A percentile compares a stretch with the other conserved stretches of the same genome.
phyloP scores from a whole-genome alignment of 1,140 invertebrate genomes.

The Aphis gossypii region DNA sequence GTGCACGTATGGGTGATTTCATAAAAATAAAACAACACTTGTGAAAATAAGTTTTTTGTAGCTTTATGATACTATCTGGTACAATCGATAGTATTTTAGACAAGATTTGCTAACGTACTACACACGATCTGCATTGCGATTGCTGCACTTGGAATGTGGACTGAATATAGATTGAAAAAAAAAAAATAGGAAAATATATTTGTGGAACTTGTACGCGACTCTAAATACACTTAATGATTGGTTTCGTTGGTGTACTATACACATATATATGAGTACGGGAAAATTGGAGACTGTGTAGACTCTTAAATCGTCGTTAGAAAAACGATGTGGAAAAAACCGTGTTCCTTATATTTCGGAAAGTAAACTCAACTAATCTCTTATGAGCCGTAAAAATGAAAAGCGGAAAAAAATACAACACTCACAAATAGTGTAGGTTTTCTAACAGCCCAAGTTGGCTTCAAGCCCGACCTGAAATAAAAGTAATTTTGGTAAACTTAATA shows the following conservation, averaged over 20 bases:
- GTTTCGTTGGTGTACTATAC: not conserved
- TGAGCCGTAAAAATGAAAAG: not conserved
- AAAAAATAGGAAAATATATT: not conserved
- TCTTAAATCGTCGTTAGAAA: not conserved
- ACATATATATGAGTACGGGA: not conserved
- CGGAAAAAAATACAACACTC: not conserved
- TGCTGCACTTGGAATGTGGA: not conserved
- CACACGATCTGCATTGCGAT: not conserved
- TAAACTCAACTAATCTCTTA: slow-evolving; percentile 37
- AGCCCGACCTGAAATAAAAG: not conserved
- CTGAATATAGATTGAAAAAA: not conserved
- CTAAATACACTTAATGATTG: not conserved
- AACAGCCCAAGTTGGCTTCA: not conserved
- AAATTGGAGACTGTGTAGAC: not conserved
- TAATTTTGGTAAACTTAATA: not conserved
- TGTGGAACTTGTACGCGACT: not conserved
- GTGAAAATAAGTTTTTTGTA: not conserved
- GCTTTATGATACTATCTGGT: not conserved
- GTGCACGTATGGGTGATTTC: not conserved
- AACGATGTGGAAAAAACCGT: not conserved
- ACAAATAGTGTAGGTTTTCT: not conserved
- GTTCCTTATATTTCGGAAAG: not conserved
- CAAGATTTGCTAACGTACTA: not conserved
- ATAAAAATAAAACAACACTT: not conserved
- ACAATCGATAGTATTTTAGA: not conserved